Conservation (phyloP, 2,113 vertebrate genomes). For the Phyllostomus discolor region DNA sequence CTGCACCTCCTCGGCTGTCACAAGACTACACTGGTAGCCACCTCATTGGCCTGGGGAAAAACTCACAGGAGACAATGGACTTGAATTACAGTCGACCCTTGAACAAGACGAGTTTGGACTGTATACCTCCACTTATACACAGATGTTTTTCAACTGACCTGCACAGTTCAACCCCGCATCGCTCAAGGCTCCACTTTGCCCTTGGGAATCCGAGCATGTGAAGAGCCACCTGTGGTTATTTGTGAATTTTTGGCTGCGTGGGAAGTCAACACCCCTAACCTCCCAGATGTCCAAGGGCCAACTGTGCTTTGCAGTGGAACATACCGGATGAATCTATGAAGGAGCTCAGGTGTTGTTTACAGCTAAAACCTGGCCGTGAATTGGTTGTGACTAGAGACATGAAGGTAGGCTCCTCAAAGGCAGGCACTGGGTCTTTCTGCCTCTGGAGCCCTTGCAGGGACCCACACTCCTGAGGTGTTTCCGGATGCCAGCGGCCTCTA, state of each 20-base stretch:
- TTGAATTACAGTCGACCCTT: not conserved
- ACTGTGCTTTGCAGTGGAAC: not conserved
- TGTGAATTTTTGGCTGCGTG: not conserved
- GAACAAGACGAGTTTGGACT: not conserved
- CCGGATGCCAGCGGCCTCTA: not conserved
- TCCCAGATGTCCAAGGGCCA: not conserved
- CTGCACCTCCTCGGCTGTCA: fast-evolving
- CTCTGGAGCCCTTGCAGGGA: not conserved
- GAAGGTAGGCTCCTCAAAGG: not conserved
- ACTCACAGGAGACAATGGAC: too few species aligned
- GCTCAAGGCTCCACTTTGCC: not conserved
- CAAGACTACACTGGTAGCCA: not conserved
- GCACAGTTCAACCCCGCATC: not conserved
- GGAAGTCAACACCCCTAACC: not conserved
- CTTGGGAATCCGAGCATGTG: not conserved
- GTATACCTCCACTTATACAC: not conserved
- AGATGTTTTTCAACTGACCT: not conserved
- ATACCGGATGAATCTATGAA: not conserved
- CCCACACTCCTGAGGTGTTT: not conserved
- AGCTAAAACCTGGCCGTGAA: not conserved
- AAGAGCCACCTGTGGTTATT: not conserved
- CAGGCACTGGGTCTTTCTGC: not conserved
- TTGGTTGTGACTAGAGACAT: too few species aligned
- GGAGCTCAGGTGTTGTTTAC: not conserved
- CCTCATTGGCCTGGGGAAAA: not conserved